phyloP scores from a whole-genome alignment of 92 coral and sea anemone genomes.

The Zoanthus sansibaricus region DNA sequence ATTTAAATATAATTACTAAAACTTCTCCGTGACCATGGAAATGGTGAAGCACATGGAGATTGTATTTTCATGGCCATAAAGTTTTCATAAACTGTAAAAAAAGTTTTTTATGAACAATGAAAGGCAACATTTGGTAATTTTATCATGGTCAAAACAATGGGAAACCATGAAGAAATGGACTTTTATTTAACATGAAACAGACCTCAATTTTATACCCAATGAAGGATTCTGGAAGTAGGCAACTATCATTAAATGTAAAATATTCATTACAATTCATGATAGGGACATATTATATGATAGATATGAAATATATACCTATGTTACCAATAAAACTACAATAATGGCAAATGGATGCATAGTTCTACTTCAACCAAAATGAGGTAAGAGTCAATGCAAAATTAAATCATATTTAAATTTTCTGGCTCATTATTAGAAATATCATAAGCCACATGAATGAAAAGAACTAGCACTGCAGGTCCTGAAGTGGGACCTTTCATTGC shows the following conservation, averaged over 20 bases:
- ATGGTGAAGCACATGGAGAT: not conserved
- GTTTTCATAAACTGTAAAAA: not conserved
- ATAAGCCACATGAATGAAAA: not conserved
- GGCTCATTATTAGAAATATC: not conserved
- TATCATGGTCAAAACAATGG: conserved; percentile 15
- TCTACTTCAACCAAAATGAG: not conserved
- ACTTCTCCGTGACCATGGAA: conserved; percentile 1
- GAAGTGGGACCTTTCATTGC: not conserved
- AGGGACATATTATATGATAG: not conserved
- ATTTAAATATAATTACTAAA: not conserved
- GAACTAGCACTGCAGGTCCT: not conserved
- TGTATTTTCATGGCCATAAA: conserved; percentile 4
- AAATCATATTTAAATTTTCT: not conserved
- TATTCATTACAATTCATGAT: not conserved
- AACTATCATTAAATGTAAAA: too few species aligned
- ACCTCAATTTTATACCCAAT: not conserved
- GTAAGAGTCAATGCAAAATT: too few species aligned
- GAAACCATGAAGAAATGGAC: not conserved
- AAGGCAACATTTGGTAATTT: not conserved
- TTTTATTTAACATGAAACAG: conserved; percentile 9
- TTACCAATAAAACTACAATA: not conserved
- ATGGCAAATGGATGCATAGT: not conserved
- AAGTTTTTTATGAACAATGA: not conserved
- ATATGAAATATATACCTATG: not conserved
- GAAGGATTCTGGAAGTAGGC: not conserved